Evolutionary conservation across 2,113 vertebrate genomes (phyloP), one percentile per base, ranked within the genome.

Genomic region (Sprattus sprattus): DNA sequence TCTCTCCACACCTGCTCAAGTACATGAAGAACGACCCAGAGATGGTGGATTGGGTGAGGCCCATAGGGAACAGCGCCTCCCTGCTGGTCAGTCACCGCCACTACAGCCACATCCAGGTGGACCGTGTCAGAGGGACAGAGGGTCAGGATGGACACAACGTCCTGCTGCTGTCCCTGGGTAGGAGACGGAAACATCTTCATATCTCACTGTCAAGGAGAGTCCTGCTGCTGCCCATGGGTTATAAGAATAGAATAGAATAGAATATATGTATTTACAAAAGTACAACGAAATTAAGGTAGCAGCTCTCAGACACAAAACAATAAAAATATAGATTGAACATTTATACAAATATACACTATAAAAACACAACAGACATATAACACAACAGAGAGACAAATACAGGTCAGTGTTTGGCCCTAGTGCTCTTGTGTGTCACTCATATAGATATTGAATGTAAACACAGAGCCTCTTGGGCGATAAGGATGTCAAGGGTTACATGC

Each of bases 141-240:
- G 8, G 2, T 80, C 64, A 50, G 8, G 0, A 0, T 0, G 0
- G 22, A 7, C 45, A 81, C 8, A 45, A 46, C 0, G 87, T 95
- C 16, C 88, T 95, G n/a, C 90, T 94, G 22, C 89, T 95, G 45
- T 85, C 92, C 9, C 78, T 93, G 8, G 81, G 95, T 95, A 47
- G 90, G 94, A 90, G 47, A 47, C 64, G 11, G 6, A 7, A 25
- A n/a, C 20, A 64, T 15, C 57, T 64, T 4, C 20, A 7, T 5
- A 57, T 57, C 11, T 57, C 20, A 60, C 18, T 6, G 18, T n/a
- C 20, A 20, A 22, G n/a, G 57, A 60, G 57, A 4, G 4, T n/a
- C 15, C 1, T 60, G 57, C 57, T 60, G 20, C 9, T n/a, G 22
- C 20, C 20, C 57, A 60, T n/a, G 15, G 6, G 50, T 60, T 6